Evolutionary conservation across 2,888 invertebrate species (phyloP).

Genomic region (Parnassius glacialis): DNA sequence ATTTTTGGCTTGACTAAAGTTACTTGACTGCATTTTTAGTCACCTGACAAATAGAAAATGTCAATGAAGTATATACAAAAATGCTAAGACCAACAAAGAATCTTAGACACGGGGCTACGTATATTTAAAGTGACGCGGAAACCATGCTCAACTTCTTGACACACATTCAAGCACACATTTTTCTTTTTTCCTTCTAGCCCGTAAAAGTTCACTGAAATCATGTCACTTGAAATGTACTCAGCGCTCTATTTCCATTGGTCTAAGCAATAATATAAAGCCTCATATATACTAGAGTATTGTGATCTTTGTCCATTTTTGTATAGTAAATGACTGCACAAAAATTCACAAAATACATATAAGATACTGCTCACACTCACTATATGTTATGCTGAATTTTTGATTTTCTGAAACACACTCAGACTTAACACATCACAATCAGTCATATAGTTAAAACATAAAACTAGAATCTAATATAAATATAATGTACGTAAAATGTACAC

Average conservation of each 20-base stretch:
- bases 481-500: conserved; percentile 9
- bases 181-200: no score
- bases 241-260: no score
- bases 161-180: no score
- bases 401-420: background rate
- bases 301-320: background rate
- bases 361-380: background rate
- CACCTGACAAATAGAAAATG: background rate
- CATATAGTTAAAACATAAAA: background rate
- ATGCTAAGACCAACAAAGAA: no score
- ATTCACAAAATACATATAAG: no score
- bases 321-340: background rate
- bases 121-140: no score
- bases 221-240: no score
- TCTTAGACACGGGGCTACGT: no score
- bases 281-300: conserved; percentile 1
- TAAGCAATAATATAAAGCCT: conserved; percentile 2
- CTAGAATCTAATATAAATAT: conserved; percentile 1
- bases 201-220: no score
- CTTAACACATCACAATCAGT: conserved; percentile 4
- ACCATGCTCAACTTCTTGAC: no score
- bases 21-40: conserved; percentile 9
- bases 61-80: background rate
- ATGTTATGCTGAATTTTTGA: background rate
- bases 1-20: conserved; percentile 24